phyloP scores from a whole-genome alignment of 2,797 vertebrate species.

The Myotis findleyi region DNA sequence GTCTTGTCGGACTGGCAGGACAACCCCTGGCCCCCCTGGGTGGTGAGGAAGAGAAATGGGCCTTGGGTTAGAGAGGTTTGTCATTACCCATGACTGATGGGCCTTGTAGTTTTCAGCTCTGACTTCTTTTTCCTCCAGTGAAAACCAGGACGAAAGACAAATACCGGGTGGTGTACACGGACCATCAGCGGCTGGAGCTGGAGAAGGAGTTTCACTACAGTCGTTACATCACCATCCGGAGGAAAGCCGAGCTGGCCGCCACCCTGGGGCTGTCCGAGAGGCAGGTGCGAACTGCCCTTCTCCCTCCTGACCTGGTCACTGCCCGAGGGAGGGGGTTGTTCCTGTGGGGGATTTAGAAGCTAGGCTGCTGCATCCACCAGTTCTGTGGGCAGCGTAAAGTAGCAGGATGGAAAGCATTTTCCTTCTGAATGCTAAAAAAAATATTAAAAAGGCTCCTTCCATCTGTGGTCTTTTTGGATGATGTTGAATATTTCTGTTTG shows the following conservation, averaged over 20 bases:
- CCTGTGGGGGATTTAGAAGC: not conserved
- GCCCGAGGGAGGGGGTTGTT: not conserved
- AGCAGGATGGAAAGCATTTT: not conserved
- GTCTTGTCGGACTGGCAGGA: slow-evolving; percentile 61
- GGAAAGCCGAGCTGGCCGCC: slow-evolving; percentile 90
- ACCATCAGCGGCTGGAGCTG: slow-evolving; percentile 89
- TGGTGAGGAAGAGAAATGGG: slow-evolving; percentile 73
- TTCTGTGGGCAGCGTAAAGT: not conserved
- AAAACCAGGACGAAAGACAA: slow-evolving; percentile 91
- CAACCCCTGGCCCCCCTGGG: slow-evolving; percentile 46
- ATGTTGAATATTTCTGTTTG: not conserved
- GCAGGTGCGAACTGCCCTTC: slow-evolving; percentile 85
- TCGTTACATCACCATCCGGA: slow-evolving; percentile 89
- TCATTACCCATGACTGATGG: slow-evolving; percentile 78
- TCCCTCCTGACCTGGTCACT: not conserved
- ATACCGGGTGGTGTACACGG: slow-evolving; percentile 89
- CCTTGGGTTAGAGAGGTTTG: slow-evolving; percentile 77
- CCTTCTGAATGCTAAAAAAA: not conserved
- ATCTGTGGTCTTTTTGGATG: not conserved
- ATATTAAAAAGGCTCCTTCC: not conserved
- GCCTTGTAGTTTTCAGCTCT: slow-evolving; percentile 51
- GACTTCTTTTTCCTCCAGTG: slow-evolving; percentile 83
- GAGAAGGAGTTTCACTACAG: slow-evolving; percentile 90
- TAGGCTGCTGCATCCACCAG: not conserved
- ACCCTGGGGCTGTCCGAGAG: slow-evolving; percentile 90